Base-by-base conservation (phyloP, 2,888 invertebrate species). In the Andricus quercusramuli region DNA sequence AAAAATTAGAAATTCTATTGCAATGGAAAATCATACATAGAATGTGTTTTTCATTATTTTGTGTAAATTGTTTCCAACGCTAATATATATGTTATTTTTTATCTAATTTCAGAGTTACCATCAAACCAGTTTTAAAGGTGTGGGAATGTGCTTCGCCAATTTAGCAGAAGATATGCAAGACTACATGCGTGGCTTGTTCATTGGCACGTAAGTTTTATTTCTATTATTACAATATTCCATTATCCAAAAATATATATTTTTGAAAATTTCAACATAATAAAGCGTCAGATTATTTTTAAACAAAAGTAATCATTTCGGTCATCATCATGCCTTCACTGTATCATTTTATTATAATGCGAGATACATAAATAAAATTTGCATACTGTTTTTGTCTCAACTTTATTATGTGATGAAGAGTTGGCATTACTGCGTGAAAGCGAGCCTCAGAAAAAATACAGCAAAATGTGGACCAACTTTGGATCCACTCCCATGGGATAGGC, bases 161-260 rank as follows among this genome's bases (percentile, higher is more conserved):
- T 92, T 95, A 82, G 94, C 94, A 80, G 95, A 95, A 87, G 95
- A 95, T 86, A 95, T 95, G 93, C 95, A 95, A 84, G 95, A 95
- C 87, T 95, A 95, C 87, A 94, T 95, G 90, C 93, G 95, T 83
- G 95, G 95, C 56, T 93, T 95, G 29, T 95, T 95, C 88, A 92
- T 95, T 37, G 93, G 94, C 47, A 95, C 95, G 95, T 95, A 90
- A 95, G 95, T 94, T 88, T 77, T 20, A 8, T 22, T 59, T 17
- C 13, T 4, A 20, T 32, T 78, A 8, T 37, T 9, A 37, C 9
- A 37, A 8, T 37, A 2, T 56, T 20, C 51, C 20, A 51, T 51
- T 51, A 15, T 51, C n/a, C 20, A n/a, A 56, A n/a, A n/a, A 8
- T 56, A 56, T 56, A n/a, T 9, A n/a, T n/a, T n/a, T n/a, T 3